A percentile compares a stretch with the other conserved stretches of the same genome.
Conservation (phyloP, 2,113 vertebrate species). For the Ageneiosus marmoratus region DNA sequence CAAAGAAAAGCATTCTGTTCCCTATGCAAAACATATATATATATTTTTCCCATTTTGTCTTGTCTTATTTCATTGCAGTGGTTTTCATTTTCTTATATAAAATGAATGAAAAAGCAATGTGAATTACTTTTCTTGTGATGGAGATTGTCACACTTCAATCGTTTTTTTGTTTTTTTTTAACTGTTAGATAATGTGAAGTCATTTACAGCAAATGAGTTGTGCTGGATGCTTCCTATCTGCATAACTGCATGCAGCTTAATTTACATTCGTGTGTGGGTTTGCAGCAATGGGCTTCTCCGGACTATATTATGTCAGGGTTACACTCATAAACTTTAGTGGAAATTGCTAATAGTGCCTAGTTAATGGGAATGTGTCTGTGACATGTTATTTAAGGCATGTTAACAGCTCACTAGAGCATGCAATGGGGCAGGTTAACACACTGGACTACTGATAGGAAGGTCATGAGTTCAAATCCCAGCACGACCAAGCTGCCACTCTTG, state of each 20-base stretch:
- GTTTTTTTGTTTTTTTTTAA: too few species aligned
- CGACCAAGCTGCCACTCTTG: too few species aligned
- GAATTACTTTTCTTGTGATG: neutral
- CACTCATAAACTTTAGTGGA: conserved; percentile 30
- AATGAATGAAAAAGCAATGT: neutral
- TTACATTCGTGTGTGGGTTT: neutral
- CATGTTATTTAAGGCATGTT: conserved; percentile 8
- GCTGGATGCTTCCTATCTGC: conserved; percentile 13
- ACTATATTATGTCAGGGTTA: conserved; percentile 35
- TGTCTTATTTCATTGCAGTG: neutral
- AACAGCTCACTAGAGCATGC: neutral
- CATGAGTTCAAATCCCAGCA: too few species aligned
- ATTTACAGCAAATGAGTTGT: conserved; percentile 19
- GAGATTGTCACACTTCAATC: neutral
- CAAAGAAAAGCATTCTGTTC: neutral
- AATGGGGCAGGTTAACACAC: too few species aligned
- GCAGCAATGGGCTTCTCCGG: neutral
- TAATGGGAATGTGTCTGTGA: neutral
- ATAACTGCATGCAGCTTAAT: neutral
- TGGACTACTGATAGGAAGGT: too few species aligned
- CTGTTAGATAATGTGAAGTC: neutral
- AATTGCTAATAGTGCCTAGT: conserved; percentile 31
- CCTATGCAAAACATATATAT: neutral
- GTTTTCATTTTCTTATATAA: neutral
- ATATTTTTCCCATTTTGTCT: neutral